A percentile compares a stretch with the other conserved stretches of the same genome.
These are phyloP conservation scores for Mastomys natalensis DNA, from an alignment of 2,113 vertebrate genomes.

Conservation along the genomic window DNA sequence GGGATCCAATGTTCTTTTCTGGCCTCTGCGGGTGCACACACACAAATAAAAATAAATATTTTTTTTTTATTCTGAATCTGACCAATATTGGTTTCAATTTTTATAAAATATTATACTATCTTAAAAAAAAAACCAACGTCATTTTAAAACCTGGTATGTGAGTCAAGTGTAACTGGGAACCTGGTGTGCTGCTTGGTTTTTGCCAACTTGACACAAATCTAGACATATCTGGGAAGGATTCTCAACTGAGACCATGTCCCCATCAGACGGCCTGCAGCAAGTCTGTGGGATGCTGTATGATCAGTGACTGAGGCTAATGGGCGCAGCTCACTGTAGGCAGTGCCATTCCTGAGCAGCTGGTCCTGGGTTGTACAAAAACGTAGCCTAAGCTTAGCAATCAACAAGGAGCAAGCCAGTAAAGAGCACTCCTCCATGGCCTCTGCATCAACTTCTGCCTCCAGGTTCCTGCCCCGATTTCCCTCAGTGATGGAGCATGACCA, in stretches of 20 bases:
- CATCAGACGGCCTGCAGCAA: not conserved
- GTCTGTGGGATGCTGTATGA: not conserved
- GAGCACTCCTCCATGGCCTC: not conserved
- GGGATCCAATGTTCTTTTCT: not conserved
- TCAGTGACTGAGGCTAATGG: not conserved
- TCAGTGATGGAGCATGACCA: not conserved
- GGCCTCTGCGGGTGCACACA: not conserved
- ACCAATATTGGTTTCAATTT: slow-evolving; percentile 28
- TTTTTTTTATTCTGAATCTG: slow-evolving; percentile 21
- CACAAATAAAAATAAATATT: not conserved
- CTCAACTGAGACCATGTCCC: not conserved
- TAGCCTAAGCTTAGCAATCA: not conserved
- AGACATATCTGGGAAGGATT: not conserved
- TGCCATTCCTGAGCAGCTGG: not conserved
- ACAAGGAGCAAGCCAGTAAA: not conserved
- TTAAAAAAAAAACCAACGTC: not conserved
- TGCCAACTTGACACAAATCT: not conserved
- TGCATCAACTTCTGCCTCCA: not conserved
- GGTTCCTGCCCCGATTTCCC: not conserved
- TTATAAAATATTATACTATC: not conserved
- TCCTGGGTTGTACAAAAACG: not conserved
- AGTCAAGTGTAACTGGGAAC: not conserved
- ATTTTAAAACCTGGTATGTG: not conserved
- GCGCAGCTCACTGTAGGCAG: not conserved
- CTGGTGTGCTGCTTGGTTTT: not conserved